Evolutionary conservation across 2,888 invertebrate species (phyloP), one percentile per base, ranked within the genome.

Genomic region (Trissoscelio sp.): DNA sequence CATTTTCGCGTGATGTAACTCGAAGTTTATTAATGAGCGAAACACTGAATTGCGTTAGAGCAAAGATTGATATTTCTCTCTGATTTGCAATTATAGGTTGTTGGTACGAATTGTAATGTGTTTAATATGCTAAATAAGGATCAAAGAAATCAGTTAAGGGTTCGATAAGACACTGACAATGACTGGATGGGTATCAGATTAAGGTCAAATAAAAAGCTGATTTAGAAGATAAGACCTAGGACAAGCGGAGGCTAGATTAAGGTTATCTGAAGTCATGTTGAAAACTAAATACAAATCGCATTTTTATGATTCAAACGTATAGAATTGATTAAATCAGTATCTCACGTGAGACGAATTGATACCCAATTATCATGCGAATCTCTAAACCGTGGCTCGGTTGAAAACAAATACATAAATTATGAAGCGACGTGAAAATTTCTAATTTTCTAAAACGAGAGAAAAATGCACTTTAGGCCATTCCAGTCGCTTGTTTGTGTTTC

Each of bases 151-250:
- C 31, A 44, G 42, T 55, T 3, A 20, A 55, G 20, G 22, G 16
- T 72, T 48, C 58, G 51, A 72, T 62, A 51, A 73, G 53, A 48
- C 9, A 24, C 37, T 37, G 58, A 73, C 60, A 72, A 60, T 48
- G 31, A 70, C 11, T 51, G 14, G 57, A 51, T 57, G 24, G 22
- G 28, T 72, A 73, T 55, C 62, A 44, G 62, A 64, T 64, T 74
- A 55, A 46, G 64, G 64, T 55, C 51, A 55, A 18, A 53, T 22
- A 62, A 62, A 72, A 55, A 64, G 7, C 64, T 24, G 62, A 55
- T 73, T 42, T 55, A 48, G 48, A 66, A 22, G 57, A 74, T 66
- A 74, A 37, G 44, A 44, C 48, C 11, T 0, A 9, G 37, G 67
- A 42, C 53, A 42, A 42, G 55, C 16, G 24, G 14, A 12, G 58